phyloP scores from a whole-genome alignment of 2,797 vertebrate genomes.

The Echeneis naucrates region DNA sequence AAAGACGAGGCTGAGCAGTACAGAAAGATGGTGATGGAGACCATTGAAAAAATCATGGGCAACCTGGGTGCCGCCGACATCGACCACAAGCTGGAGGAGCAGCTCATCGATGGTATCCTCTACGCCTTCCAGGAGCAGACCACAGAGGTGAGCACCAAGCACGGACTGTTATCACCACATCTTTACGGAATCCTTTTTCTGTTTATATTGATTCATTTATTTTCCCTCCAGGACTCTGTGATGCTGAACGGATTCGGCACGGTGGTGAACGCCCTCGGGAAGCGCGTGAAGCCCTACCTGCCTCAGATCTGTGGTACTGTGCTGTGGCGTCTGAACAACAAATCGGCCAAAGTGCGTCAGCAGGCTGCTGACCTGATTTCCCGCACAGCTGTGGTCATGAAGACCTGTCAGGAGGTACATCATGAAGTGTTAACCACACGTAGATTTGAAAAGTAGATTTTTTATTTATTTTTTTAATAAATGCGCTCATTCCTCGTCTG shows the following conservation, averaged over 20 bases:
- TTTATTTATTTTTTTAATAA: no score
- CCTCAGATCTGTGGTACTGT: slow-evolving; percentile 99
- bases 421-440: neutral
- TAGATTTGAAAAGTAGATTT: accelerated
- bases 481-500: neutral
- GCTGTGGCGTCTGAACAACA: slow-evolving; percentile 99
- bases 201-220: neutral
- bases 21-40: slow-evolving; percentile 99
- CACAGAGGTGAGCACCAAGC: slow-evolving; percentile 89
- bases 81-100: slow-evolving; percentile 98
- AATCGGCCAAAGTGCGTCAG: slow-evolving; percentile 98
- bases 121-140: slow-evolving; percentile 99
- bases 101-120: slow-evolving; percentile 97
- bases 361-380: slow-evolving; percentile 99
- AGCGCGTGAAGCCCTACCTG: slow-evolving; percentile 98
- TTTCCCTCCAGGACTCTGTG: slow-evolving; percentile 92
- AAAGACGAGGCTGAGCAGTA: slow-evolving; percentile 99
- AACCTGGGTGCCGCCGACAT: slow-evolving; percentile 98
- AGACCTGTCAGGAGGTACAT: slow-evolving; percentile 97
- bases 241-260: slow-evolving; percentile 99
- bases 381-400: slow-evolving; percentile 99
- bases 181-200: neutral
- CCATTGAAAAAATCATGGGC: slow-evolving; percentile 99
- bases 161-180: neutral
- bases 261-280: slow-evolving; percentile 98